Percentiles rank a stretch among this genome's conserved stretches.
Conservation (phyloP, 2,113 vertebrate species). For the Plecturocebus donacophilus region DNA sequence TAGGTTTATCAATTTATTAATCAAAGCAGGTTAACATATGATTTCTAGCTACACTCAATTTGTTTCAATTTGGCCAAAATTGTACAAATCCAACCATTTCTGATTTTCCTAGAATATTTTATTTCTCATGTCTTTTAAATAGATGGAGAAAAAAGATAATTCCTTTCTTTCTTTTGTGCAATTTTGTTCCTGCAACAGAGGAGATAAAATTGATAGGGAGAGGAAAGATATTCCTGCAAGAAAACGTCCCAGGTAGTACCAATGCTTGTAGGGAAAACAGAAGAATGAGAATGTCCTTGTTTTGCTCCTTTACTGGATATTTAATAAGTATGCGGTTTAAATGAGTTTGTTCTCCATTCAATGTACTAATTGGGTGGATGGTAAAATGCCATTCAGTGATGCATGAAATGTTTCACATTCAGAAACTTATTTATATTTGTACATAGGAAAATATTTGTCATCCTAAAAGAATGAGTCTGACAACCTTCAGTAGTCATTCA, state of each 20-base stretch:
- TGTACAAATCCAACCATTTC: not conserved
- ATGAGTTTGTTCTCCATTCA: not conserved
- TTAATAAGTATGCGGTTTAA: not conserved
- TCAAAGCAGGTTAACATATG: not conserved
- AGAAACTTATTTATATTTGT: slow-evolving; percentile 35
- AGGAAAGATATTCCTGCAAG: not conserved
- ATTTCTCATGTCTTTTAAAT: not conserved
- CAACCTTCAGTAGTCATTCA: slow-evolving; percentile 25
- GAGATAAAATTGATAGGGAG: not conserved
- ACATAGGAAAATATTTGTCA: slow-evolving; percentile 15
- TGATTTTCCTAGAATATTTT: not conserved
- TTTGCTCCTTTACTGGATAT: not conserved
- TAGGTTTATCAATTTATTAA: not conserved
- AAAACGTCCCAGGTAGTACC: not conserved
- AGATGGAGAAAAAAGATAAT: not conserved
- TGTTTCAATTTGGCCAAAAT: not conserved
- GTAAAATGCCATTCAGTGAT: not conserved
- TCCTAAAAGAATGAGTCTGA: not conserved
- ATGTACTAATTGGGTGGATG: not conserved
- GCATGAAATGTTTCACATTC: not conserved
- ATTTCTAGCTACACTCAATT: not conserved
- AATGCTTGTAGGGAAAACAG: not conserved
- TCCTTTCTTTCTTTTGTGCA: not conserved
- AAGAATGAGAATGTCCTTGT: not conserved
- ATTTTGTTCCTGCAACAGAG: not conserved